Evolutionary conservation across 2,113 vertebrate genomes (phyloP).

Genomic region (Chiloscyllium plagiosum): DNA sequence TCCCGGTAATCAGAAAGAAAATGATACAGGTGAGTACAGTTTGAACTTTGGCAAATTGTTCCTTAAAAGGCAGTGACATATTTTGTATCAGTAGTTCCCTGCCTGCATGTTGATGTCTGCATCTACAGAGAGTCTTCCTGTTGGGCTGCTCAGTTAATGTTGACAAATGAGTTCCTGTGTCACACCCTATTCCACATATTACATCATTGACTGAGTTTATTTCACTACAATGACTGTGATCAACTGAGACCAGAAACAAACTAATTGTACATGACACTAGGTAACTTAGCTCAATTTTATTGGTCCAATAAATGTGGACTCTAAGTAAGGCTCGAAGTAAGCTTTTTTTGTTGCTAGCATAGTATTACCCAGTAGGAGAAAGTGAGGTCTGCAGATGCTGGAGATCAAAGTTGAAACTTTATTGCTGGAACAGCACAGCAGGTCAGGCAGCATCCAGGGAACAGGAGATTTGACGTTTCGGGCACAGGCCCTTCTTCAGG

Average conservation of each 20-base stretch:
- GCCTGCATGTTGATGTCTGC: not conserved
- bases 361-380: not conserved
- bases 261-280: not conserved
- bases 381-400: too few relatives aligned
- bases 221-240: not conserved
- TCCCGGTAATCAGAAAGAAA: constrained; percentile 68
- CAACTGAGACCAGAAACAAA: not conserved
- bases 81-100: not conserved
- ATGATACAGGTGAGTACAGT: constrained; percentile 64
- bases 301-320: not conserved
- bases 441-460: too few relatives aligned
- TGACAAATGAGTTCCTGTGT: not conserved
- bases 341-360: not conserved
- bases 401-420: too few relatives aligned
- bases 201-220: not conserved
- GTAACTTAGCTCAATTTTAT: not conserved
- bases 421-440: too few relatives aligned
- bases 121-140: not conserved
- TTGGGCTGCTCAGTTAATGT: not conserved
- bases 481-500: too few relatives aligned
- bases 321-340: not conserved
- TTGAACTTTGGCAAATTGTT: constrained; percentile 44
- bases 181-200: not conserved
- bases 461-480: too few relatives aligned
- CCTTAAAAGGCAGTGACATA: not conserved